Base-by-base conservation (phyloP, 2,888 invertebrate genomes). In the Agrotis ipsilon region DNA sequence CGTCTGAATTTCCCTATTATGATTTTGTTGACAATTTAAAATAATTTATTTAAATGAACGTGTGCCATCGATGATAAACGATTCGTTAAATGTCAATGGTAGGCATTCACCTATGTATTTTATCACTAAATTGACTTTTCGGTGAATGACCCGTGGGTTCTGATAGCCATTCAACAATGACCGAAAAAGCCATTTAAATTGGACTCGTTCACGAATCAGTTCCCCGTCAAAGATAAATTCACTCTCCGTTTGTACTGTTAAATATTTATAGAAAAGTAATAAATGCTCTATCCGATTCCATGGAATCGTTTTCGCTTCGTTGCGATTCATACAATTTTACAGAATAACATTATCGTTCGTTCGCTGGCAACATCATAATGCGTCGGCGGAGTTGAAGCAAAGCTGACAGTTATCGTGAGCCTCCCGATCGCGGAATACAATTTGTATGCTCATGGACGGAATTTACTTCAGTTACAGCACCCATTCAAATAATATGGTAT, bases 321-420 rank as follows among this genome's bases (percentile, higher is more conserved):
- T 83, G 76, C 76, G 68, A 83, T 84, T 86, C 74, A 78, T 64
- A 76, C 45, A 64, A 79, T 74, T 77, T 75, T 72, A 72, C 60
- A 68, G 72, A 83, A 76, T 83, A 77, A 76, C 73, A 71, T 70
- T 59, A 66, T 64, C 62, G 55, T 74, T 75, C 65, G 32, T 62
- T 72, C 66, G 54, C 55, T 65, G 58, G 60, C 71, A 64, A 52
- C 60, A 72, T 79, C 76, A 81, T 80, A 83, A 83, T 80, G 76
- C 78, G 72, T 54, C 68, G 72, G 72, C 70, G 75, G 81, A 77
- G 81, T 83, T 69, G 72, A 86, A 83, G 80, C 82, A 82, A 76
- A 84, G 80, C 84, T 82, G 84, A 87, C 86, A 87, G 87, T 84
- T 86, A 88, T 86, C 83, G 74, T 75, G 79, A 79, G 80, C 75